Evolutionary conservation across 2,113 vertebrate genomes (phyloP).

Genomic region (Okapia johnstoni): DNA sequence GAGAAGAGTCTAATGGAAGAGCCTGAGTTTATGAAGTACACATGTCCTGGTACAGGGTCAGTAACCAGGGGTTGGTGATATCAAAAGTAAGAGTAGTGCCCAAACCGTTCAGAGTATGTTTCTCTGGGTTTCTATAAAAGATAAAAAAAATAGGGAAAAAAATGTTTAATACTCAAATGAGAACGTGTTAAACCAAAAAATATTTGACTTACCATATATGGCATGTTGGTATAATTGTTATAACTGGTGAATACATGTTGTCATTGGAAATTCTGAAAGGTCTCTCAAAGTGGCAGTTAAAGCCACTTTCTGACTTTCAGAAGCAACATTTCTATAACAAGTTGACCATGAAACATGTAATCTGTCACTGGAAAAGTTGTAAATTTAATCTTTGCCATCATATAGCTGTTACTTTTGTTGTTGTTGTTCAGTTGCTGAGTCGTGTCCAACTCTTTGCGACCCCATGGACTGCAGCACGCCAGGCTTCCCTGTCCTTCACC

Average conservation of each 20-base stretch:
- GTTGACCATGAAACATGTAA: background rate
- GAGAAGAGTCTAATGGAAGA: background rate
- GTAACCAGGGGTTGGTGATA: background rate
- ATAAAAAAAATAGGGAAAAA: background rate
- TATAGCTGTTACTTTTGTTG: background rate
- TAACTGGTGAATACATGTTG: background rate
- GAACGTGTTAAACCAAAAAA: background rate
- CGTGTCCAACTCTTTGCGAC: background rate
- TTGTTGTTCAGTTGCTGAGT: background rate
- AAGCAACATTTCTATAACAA: background rate
- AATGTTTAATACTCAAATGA: background rate
- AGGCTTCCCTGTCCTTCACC: background rate
- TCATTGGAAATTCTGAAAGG: background rate
- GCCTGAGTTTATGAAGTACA: background rate
- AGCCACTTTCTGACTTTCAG: background rate
- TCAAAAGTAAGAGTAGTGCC: background rate
- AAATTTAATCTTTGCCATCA: background rate
- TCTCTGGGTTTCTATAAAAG: background rate
- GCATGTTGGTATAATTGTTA: background rate
- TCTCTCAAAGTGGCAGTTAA: background rate
- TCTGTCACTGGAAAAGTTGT: background rate
- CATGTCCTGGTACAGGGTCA: accelerated
- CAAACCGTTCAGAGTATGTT: background rate
- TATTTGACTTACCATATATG: background rate
- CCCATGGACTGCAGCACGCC: background rate